These are phyloP conservation scores for Condylostylus longicornis DNA, from an alignment of 1,140 invertebrate genomes.

Conservation along the genomic window DNA sequence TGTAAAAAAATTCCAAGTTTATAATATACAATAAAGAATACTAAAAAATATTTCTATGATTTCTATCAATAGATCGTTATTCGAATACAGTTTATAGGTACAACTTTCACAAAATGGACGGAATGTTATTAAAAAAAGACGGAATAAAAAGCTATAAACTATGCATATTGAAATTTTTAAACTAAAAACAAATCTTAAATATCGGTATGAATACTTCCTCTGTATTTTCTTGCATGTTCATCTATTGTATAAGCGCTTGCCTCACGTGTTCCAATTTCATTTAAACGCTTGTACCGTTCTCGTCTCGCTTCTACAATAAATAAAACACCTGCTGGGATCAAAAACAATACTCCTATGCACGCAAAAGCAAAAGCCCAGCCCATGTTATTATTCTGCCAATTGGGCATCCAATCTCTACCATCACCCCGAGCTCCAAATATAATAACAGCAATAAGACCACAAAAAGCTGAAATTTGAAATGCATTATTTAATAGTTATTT, in stretches of 20 bases:
- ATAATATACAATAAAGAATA: too few species aligned
- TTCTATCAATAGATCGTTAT: too few species aligned
- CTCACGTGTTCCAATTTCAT: constrained; percentile 46
- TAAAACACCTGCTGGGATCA: constrained; percentile 57
- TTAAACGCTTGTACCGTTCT: constrained; percentile 50
- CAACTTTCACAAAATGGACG: too few species aligned
- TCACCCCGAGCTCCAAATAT: constrained; percentile 78
- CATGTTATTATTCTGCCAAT: constrained; percentile 91
- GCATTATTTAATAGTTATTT: background rate
- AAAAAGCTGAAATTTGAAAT: constrained; percentile 42
- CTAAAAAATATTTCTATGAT: too few species aligned
- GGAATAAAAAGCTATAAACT: too few species aligned
- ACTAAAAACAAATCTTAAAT: too few species aligned
- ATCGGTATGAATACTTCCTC: too few species aligned
- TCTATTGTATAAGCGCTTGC: constrained; percentile 44
- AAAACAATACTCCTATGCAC: constrained; percentile 56
- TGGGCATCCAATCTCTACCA: constrained; percentile 87
- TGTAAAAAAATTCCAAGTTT: too few species aligned
- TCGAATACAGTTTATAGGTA: too few species aligned
- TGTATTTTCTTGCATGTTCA: too few species aligned
- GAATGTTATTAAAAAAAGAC: too few species aligned
- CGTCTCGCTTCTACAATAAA: constrained; percentile 70
- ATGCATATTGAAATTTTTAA: too few species aligned
- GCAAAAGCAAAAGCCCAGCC: constrained; percentile 86
- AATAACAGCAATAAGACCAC: constrained; percentile 46